These are phyloP conservation scores for Peromyscus polionotus DNA, from an alignment of 2,113 vertebrate genomes.

Conservation along the genomic window DNA sequence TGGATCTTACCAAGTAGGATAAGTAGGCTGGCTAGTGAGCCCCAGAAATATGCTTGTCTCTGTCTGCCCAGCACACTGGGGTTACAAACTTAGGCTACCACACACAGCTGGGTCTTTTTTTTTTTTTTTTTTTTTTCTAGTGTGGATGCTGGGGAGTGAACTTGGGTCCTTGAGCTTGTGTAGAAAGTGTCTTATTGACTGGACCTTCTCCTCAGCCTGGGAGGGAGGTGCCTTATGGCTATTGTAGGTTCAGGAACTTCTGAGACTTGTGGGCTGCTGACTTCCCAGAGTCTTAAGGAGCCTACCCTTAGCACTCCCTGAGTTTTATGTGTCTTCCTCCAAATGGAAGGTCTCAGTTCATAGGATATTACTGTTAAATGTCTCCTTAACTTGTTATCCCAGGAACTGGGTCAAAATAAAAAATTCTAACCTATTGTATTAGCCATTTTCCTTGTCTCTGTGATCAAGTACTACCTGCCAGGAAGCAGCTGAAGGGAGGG, in stretches of 20 bases:
- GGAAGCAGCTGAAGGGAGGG: not conserved
- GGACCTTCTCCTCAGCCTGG: not conserved
- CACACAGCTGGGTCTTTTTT: not conserved
- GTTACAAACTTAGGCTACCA: not conserved
- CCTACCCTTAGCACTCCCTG: too few relatives aligned
- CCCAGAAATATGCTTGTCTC: not conserved
- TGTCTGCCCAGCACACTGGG: not conserved
- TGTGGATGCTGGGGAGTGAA: not conserved
- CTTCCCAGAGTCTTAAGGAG: not conserved
- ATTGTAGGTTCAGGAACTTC: not conserved
- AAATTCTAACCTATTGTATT: not conserved
- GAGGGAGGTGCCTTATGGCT: not conserved
- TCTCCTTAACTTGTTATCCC: not conserved
- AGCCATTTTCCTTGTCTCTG: not conserved
- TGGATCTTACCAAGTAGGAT: not conserved
- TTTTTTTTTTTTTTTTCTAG: not conserved
- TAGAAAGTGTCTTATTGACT: not conserved
- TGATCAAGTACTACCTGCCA: not conserved
- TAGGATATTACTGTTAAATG: not conserved
- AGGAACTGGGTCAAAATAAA: not conserved
- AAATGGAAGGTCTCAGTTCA: not conserved
- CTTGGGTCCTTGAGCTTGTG: not conserved
- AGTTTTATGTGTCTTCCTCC: not conserved
- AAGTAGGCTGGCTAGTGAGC: not conserved
- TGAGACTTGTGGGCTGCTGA: not conserved